phyloP scores from a whole-genome alignment of 30 jellyfish, hydroid and myxozoan species.

The Aurelia sp. region DNA sequence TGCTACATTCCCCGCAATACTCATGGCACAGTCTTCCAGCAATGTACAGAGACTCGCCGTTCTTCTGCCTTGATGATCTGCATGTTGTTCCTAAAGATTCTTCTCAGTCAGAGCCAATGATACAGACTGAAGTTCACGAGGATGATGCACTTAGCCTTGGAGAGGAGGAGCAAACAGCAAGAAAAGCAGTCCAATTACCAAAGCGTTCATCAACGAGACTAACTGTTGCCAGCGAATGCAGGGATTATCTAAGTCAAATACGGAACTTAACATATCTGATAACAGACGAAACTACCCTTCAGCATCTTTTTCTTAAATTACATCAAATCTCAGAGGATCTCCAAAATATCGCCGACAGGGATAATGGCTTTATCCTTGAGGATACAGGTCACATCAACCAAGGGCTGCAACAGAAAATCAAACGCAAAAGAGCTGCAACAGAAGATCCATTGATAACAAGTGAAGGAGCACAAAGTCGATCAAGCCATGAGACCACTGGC shows the following conservation, averaged over 20 bases:
- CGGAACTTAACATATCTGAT: slow-evolving; percentile 32
- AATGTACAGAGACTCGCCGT: slow-evolving; percentile 35
- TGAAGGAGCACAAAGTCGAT: background rate
- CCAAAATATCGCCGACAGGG: slow-evolving; percentile 32
- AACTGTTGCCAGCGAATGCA: slow-evolving; percentile 30
- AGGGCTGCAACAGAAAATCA: background rate
- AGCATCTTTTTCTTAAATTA: background rate
- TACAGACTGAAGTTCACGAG: slow-evolving; percentile 14
- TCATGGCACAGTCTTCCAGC: slow-evolving; percentile 37
- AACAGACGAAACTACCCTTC: slow-evolving; percentile 6
- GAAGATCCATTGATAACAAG: slow-evolving; percentile 1
- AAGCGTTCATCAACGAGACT: slow-evolving; percentile 1
- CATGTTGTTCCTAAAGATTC: background rate
- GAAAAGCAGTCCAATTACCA: slow-evolving; percentile 1
- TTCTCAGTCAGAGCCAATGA: background rate
- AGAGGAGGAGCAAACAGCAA: slow-evolving; percentile 3
- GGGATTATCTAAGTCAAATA: slow-evolving; percentile 37
- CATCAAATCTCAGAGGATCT: slow-evolving; percentile 17
- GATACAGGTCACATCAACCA: background rate
- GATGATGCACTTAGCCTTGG: slow-evolving; percentile 6
- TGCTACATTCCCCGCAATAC: background rate
- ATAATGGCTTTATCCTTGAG: slow-evolving; percentile 45
- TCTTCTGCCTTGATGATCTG: slow-evolving; percentile 41
- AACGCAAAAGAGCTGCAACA: slow-evolving; percentile 9
- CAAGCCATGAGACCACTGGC: slow-evolving; percentile 3